phyloP scores from a whole-genome alignment of 35 echinoderm and acorn worm genomes.

The Chiridota heheva region DNA sequence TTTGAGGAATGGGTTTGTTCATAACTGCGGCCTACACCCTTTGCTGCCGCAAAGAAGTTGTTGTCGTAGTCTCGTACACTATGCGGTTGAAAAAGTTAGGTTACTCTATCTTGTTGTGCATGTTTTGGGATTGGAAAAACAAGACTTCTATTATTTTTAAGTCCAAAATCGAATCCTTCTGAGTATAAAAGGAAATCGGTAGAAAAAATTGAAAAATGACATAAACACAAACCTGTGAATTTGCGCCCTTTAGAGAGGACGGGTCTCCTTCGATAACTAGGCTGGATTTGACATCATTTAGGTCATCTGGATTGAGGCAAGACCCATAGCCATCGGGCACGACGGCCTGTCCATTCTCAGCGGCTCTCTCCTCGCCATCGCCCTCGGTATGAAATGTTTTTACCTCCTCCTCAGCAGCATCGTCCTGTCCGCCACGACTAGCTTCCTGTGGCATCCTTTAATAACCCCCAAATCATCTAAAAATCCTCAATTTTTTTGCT shows the following conservation, averaged over 20 bases:
- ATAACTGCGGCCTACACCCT: no score
- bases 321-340: conserved; percentile 41
- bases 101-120: no score
- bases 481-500: conserved; percentile 52
- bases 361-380: conserved; percentile 49
- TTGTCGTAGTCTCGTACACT: no score
- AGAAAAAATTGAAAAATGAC: no score
- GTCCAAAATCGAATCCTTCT: no score
- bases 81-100: no score
- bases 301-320: conserved; percentile 51
- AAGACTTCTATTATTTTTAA: no score
- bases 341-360: conserved; percentile 44
- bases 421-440: conserved; percentile 51
- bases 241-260: conserved; percentile 42
- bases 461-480: conserved; percentile 38
- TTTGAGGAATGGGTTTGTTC: no score
- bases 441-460: conserved; percentile 57
- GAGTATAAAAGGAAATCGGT: no score
- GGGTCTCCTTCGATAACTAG: conserved; percentile 50
- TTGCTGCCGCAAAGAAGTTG: no score
- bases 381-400: conserved; percentile 52
- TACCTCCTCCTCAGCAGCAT: conserved; percentile 50
- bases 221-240: conserved; percentile 44
- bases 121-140: no score
- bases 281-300: conserved; percentile 55